Percentiles rank a stretch among this genome's conserved stretches.
Evolutionary conservation across 2,797 vertebrate species (phyloP).

Genomic region (Ctenopoma multispine): DNA sequence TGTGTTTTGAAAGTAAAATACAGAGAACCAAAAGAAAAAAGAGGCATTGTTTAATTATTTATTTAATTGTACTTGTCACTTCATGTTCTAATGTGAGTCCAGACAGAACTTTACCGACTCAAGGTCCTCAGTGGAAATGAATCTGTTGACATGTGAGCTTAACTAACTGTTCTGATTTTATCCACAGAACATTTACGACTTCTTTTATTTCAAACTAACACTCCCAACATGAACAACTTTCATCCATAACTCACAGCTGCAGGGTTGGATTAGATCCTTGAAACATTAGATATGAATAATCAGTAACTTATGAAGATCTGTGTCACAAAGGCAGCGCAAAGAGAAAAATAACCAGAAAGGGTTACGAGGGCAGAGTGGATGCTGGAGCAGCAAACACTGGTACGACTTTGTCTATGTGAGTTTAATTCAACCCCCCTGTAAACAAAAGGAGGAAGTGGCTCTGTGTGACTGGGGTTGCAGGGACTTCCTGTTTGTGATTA

Average conservation of each 20-base stretch:
- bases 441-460: conserved; percentile 87
- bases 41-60: background rate
- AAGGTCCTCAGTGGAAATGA: background rate
- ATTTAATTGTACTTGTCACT: no score
- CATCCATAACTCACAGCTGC: background rate
- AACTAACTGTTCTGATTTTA: background rate
- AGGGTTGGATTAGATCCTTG: no score
- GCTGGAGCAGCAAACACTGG: conserved; percentile 43
- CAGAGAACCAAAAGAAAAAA: conserved; percentile 31
- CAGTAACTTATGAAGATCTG: background rate
- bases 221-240: background rate
- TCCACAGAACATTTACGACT: background rate
- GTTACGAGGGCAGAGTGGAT: conserved; percentile 12
- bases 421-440: conserved; percentile 72
- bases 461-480: conserved; percentile 82
- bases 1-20: conserved; percentile 48
- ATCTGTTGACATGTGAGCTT: no score
- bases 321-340: background rate
- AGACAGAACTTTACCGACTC: background rate
- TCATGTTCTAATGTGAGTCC: no score
- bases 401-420: conserved; percentile 64
- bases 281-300: no score
- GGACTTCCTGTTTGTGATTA: conserved; percentile 88
- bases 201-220: background rate
- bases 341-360: background rate